Percentiles rank a stretch among this genome's conserved stretches.
These are phyloP conservation scores for Aplysia californica DNA, from an alignment of 1,140 invertebrate genomes.

Conservation along the genomic window DNA sequence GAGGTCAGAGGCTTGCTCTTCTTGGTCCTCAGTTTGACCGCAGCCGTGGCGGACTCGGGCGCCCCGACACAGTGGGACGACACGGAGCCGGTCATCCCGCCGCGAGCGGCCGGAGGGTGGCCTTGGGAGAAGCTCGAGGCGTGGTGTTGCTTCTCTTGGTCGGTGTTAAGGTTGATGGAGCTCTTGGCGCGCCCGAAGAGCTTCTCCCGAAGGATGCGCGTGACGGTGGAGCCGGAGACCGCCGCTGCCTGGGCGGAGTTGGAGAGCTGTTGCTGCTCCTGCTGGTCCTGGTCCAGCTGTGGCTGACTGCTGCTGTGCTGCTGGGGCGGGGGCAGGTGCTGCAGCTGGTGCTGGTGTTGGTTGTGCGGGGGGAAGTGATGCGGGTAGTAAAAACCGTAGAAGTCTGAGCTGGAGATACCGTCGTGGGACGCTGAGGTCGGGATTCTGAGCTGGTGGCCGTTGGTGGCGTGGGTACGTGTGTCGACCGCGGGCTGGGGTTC, in stretches of 20 bases:
- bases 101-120: neutral
- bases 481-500: too few species aligned
- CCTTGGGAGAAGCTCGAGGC: neutral
- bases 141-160: neutral
- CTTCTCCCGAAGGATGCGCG: constrained; percentile 25
- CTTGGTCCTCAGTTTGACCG: constrained; percentile 38
- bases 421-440: neutral
- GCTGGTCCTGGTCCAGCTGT: neutral
- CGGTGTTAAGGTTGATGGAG: constrained; percentile 31
- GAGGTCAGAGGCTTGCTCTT: constrained; percentile 26
- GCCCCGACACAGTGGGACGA: neutral
- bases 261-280: neutral
- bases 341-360: neutral
- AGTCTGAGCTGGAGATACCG: neutral
- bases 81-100: neutral
- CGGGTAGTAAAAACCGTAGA: too few species aligned
- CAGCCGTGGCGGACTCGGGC: neutral
- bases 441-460: neutral
- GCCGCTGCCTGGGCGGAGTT: neutral
- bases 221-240: constrained; percentile 30
- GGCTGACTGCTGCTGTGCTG: neutral
- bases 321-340: neutral
- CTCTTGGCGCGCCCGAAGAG: constrained; percentile 34
- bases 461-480: neutral
- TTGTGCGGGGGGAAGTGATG: constrained; percentile 1